Percentiles rank a stretch among this genome's conserved stretches.
Evolutionary conservation across 2,113 vertebrate genomes (phyloP).

Genomic region (Larimichthys crocea): DNA sequence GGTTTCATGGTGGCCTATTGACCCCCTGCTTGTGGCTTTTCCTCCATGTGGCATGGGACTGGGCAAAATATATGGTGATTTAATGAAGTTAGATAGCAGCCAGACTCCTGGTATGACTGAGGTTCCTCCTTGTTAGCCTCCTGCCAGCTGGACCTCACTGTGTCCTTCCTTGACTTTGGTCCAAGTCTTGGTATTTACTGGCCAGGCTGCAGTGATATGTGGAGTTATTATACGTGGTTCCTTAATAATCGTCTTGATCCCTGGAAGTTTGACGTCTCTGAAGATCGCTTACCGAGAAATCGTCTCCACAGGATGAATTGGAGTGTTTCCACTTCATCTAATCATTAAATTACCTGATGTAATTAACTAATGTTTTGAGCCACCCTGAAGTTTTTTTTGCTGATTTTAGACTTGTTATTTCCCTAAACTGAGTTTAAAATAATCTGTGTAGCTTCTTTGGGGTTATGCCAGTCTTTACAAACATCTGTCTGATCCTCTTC

Average conservation of each 20-base stretch:
- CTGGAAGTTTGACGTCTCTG: neutral
- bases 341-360: neutral
- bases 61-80: neutral
- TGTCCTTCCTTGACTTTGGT: neutral
- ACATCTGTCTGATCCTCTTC: neutral
- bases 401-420: too few species aligned
- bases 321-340: neutral
- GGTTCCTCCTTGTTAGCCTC: neutral
- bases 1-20: neutral
- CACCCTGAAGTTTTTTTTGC: too few species aligned
- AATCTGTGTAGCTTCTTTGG: neutral
- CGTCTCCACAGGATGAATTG: neutral
- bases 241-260: neutral
- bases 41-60: neutral
- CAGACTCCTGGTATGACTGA: neutral
- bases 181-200: neutral
- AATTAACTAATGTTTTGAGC: neutral
- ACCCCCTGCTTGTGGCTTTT: constrained; percentile 13
- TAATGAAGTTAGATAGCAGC: neutral
- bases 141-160: neutral
- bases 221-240: neutral
- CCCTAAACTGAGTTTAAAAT: neutral
- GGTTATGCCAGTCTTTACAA: neutral
- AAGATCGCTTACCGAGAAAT: neutral
- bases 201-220: neutral